These are phyloP conservation scores for Cepaea nemoralis DNA, from an alignment of 1,140 invertebrate genomes.

Conservation along the genomic window DNA sequence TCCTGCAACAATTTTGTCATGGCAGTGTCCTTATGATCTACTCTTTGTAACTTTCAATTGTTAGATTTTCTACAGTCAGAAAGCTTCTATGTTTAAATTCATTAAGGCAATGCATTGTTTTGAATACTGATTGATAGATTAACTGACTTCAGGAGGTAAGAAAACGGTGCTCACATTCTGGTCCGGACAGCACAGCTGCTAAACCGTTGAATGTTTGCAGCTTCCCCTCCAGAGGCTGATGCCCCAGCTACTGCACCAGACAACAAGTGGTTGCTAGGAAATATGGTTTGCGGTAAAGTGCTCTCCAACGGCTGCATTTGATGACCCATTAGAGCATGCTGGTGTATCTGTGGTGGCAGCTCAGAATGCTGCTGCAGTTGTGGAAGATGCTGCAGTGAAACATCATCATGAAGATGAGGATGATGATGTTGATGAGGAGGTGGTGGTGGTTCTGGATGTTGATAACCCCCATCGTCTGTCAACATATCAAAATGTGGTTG, in stretches of 20 bases:
- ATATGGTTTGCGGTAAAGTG: neutral
- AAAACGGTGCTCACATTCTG: slow-evolving; percentile 16
- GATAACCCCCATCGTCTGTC: slow-evolving; percentile 1
- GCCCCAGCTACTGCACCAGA: slow-evolving; percentile 10
- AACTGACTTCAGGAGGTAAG: too few species aligned
- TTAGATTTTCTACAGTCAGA: too few species aligned
- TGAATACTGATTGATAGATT: too few species aligned
- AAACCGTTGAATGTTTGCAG: neutral
- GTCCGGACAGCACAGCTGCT: neutral
- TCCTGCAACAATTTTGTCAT: too few species aligned
- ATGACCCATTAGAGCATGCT: neutral
- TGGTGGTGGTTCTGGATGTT: neutral
- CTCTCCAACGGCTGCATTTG: neutral
- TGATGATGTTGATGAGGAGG: neutral
- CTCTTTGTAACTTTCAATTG: too few species aligned
- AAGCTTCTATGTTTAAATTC: too few species aligned
- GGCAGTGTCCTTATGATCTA: too few species aligned
- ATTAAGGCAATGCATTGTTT: too few species aligned
- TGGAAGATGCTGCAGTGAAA: neutral
- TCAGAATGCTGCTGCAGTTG: neutral
- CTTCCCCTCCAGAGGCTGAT: neutral
- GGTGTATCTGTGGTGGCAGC: neutral
- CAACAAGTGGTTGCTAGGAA: neutral
- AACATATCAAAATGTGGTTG: slow-evolving; percentile 23
- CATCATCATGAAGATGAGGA: neutral